Percentiles rank a stretch among this genome's conserved stretches.
These are phyloP conservation scores for Xerus rutilus DNA, from an alignment of 2,797 vertebrate genomes.

Conservation along the genomic window DNA sequence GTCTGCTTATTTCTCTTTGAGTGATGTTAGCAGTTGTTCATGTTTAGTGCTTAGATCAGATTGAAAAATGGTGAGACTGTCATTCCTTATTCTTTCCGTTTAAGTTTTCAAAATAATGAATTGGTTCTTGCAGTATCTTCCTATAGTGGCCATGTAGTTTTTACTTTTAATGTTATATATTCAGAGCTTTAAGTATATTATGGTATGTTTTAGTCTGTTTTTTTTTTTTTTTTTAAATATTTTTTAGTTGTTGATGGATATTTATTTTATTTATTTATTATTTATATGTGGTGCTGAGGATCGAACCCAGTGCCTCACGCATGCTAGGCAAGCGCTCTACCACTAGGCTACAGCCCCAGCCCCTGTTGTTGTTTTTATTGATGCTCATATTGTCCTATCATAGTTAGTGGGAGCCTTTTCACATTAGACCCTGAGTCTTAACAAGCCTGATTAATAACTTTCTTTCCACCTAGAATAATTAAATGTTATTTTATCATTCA, in stretches of 20 bases:
- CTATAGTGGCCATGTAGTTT: neutral
- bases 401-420: neutral
- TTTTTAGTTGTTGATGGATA: too few relatives aligned
- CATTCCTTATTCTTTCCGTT: neutral
- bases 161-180: slow-evolving; percentile 4
- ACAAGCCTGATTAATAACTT: neutral
- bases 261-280: too few relatives aligned
- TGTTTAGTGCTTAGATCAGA: neutral
- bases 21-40: neutral
- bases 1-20: neutral
- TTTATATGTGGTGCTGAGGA: too few relatives aligned
- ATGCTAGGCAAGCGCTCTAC: too few relatives aligned
- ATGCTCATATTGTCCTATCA: neutral
- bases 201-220: neutral
- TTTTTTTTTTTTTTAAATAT: too few relatives aligned
- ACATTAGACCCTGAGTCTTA: neutral
- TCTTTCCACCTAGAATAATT: neutral
- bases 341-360: too few relatives aligned
- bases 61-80: slow-evolving; percentile 9
- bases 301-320: too few relatives aligned
- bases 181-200: neutral
- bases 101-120: slow-evolving; percentile 17
- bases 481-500: slow-evolving; percentile 21
- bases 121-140: slow-evolving; percentile 1
- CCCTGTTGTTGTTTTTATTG: neutral